Percentiles rank a stretch among this genome's conserved stretches.
Conservation (phyloP, 2,797 vertebrate genomes). For the Ctenopoma kingsleyae region DNA sequence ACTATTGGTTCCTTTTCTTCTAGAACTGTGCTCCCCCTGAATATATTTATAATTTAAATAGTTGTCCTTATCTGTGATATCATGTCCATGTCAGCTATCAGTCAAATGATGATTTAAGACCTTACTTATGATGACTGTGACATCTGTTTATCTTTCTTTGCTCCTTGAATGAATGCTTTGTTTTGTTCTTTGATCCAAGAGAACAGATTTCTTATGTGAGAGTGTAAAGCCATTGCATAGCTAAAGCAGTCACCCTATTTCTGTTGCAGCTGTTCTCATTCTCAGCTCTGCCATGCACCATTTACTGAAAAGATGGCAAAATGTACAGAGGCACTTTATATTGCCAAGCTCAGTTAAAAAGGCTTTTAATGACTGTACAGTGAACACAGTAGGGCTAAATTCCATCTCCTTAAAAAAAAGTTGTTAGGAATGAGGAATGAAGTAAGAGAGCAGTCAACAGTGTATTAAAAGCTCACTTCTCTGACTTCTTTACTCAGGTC, state of each 20-base stretch:
- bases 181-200: conserved; percentile 41
- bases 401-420: conserved; percentile 31
- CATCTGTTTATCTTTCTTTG: conserved; percentile 76
- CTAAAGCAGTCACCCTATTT: conserved; percentile 37
- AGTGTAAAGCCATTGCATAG: conserved; percentile 34
- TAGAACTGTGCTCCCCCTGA: conserved; percentile 28
- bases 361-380: conserved; percentile 53
- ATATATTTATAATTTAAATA: conserved; percentile 24
- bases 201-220: conserved; percentile 44
- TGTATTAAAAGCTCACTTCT: conserved; percentile 65
- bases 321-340: conserved; percentile 55
- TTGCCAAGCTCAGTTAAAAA: conserved; percentile 64
- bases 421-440: conserved; percentile 47
- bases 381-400: conserved; percentile 46
- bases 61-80: conserved; percentile 46
- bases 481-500: conserved; percentile 49
- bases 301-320: conserved; percentile 71
- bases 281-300: conserved; percentile 56
- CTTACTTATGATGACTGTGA: conserved; percentile 41
- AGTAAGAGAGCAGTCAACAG: conserved; percentile 48
- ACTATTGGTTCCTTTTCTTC: conserved; percentile 39
- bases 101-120: conserved; percentile 42
- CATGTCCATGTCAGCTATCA: conserved; percentile 27
- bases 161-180: conserved; percentile 58
- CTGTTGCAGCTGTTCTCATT: conserved; percentile 71